A percentile compares a stretch with the other conserved stretches of the same genome.
Evolutionary conservation across 1,140 invertebrate genomes (phyloP).

Genomic region (Pristionchus pacificus): DNA sequence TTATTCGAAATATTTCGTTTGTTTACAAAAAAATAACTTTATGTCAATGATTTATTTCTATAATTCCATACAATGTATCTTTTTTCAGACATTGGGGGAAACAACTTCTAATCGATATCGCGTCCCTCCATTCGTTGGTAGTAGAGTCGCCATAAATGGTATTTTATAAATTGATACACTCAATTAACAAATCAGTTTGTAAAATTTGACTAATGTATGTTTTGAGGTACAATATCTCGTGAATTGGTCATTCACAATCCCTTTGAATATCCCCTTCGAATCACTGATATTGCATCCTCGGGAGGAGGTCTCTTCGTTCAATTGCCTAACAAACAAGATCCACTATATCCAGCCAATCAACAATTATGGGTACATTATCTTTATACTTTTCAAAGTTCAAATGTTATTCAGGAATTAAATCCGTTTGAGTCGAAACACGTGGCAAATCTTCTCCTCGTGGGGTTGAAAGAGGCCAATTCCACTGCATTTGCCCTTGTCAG

Average conservation of each 20-base stretch:
- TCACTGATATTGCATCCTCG: constrained; percentile 65
- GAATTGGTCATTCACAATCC: constrained; percentile 90
- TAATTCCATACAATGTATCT: neutral
- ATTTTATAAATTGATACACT: constrained; percentile 77
- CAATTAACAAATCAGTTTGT: constrained; percentile 90
- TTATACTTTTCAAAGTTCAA: neutral
- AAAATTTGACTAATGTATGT: no score
- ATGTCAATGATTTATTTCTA: neutral
- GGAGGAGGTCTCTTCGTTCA: constrained; percentile 26
- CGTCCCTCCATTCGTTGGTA: constrained; percentile 26
- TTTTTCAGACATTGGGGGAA: constrained; percentile 32
- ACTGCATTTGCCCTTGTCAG: constrained; percentile 47
- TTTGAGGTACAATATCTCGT: constrained; percentile 76
- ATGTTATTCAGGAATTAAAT: constrained; percentile 68
- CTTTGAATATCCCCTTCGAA: constrained; percentile 76
- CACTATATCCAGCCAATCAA: no score
- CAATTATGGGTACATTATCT: no score
- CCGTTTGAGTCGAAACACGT: constrained; percentile 81
- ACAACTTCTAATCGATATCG: constrained; percentile 31
- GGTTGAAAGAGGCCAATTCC: constrained; percentile 72
- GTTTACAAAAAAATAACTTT: no score
- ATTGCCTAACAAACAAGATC: constrained; percentile 20
- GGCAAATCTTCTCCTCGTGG: constrained; percentile 78
- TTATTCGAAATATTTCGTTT: no score
- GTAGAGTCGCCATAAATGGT: constrained; percentile 58